Percentiles rank a stretch among this genome's conserved stretches.
phyloP scores from a whole-genome alignment of 2,888 invertebrate genomes.

The Drosophila planitibia region DNA sequence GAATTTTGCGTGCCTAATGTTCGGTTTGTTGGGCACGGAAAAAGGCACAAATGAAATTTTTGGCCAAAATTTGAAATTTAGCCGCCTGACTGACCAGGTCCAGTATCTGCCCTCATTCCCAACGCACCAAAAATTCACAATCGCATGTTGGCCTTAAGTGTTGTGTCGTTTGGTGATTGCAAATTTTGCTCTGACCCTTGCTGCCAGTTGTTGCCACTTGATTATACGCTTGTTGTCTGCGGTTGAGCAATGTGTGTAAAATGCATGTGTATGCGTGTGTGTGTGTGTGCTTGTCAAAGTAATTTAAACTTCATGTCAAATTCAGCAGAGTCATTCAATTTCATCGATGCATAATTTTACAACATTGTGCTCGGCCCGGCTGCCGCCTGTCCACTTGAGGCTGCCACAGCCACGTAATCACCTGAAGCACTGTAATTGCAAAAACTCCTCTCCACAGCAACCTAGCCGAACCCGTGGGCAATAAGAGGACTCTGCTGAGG shows the following conservation, averaged over 20 bases:
- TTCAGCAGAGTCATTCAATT: conserved; percentile 79
- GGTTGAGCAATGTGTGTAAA: neutral
- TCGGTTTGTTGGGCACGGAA: conserved; percentile 35
- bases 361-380: conserved; percentile 20
- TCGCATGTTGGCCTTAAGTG: conserved; percentile 49
- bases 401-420: conserved; percentile 69
- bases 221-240: conserved; percentile 65
- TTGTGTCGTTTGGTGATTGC: conserved; percentile 64
- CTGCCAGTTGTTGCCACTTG: conserved; percentile 69
- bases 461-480: conserved; percentile 2
- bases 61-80: conserved; percentile 64
- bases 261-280: conserved; percentile 4
- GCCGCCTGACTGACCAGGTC: conserved; percentile 11
- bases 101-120: neutral
- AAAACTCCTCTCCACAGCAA: conserved; percentile 28
- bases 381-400: conserved; percentile 57
- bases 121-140: neutral
- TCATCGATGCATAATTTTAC: conserved; percentile 82
- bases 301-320: conserved; percentile 84
- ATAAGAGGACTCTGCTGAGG: neutral
- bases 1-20: conserved; percentile 77
- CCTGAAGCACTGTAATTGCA: conserved; percentile 79
- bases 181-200: conserved; percentile 55
- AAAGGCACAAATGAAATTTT: conserved; percentile 58
- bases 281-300: conserved; percentile 56